Percentiles rank a stretch among this genome's conserved stretches.
Conservation (phyloP, 2,797 vertebrate species). For the Xerus rutilus region DNA sequence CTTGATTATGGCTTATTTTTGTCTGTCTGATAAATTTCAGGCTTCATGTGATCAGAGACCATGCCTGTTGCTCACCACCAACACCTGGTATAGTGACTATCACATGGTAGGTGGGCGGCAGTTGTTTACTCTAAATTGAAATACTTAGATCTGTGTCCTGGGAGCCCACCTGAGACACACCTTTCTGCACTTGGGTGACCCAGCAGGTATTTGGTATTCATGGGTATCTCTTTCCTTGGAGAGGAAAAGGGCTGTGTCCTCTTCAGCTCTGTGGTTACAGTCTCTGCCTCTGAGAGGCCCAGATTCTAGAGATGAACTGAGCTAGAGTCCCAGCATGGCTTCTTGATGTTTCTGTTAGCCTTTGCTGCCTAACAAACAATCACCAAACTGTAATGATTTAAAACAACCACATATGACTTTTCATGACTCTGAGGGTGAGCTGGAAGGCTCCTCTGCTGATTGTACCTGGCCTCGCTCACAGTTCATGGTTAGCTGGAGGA, state of each 20-base stretch:
- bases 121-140: not conserved
- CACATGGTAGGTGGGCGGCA: not conserved
- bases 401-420: not conserved
- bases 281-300: not conserved
- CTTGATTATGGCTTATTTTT: not conserved
- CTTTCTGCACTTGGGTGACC: not conserved
- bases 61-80: not conserved
- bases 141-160: fast-evolving
- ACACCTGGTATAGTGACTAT: not conserved
- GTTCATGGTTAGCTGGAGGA: not conserved
- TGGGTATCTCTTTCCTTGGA: not conserved
- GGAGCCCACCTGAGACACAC: no score
- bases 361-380: not conserved
- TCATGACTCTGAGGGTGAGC: not conserved
- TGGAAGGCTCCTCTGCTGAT: not conserved
- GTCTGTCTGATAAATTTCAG: not conserved
- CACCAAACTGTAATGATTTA: not conserved
- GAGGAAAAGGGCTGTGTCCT: not conserved
- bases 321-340: not conserved
- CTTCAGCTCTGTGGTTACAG: not conserved
- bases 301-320: not conserved
- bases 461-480: not conserved
- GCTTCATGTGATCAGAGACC: not conserved
- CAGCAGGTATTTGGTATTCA: not conserved
- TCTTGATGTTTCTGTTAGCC: not conserved